A percentile compares a stretch with the other conserved stretches of the same genome.
Evolutionary conservation across 2,113 vertebrate genomes (phyloP).

Genomic region (Odocoileus virginianus): DNA sequence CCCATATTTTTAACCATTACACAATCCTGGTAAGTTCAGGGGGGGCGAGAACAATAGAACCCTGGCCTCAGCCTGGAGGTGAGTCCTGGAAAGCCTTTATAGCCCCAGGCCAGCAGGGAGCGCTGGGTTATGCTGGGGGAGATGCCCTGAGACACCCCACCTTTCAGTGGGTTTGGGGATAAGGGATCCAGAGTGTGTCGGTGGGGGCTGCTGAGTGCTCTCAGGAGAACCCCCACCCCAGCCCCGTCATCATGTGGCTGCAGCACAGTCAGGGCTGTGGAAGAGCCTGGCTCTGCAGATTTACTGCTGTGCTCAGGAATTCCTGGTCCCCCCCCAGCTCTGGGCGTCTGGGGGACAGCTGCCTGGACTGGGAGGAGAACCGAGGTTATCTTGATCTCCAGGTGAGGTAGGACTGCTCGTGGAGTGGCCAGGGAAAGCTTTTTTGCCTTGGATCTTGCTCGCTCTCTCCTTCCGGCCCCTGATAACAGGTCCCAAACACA

Average conservation of each 20-base stretch:
- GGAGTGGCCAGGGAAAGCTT: conserved; percentile 85
- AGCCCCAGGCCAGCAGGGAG: not conserved
- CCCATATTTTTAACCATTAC: not conserved
- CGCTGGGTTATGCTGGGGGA: not conserved
- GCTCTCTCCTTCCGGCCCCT: conserved; percentile 85
- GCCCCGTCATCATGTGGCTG: conserved; percentile 49
- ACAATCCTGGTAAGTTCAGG: not conserved
- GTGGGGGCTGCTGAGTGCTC: not conserved
- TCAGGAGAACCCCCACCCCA: not conserved
- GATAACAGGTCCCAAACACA: conserved; percentile 90
- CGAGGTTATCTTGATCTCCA: conserved; percentile 93
- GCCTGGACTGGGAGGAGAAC: conserved; percentile 75
- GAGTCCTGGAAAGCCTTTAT: not conserved
- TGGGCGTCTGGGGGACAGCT: conserved; percentile 84
- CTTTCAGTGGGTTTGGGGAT: not conserved
- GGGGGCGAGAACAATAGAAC: not conserved
- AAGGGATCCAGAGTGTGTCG: not conserved
- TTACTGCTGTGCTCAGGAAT: conserved; percentile 90
- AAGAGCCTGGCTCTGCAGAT: conserved; percentile 79
- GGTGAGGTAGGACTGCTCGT: conserved; percentile 87
- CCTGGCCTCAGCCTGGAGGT: not conserved
- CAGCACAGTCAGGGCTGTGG: conserved; percentile 48
- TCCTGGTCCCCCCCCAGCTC: conserved; percentile 83
- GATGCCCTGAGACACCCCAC: not conserved
- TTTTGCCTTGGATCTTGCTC: conserved; percentile 81